Percentiles rank a stretch among this genome's conserved stretches.
These are phyloP conservation scores for Cephalopachus bancanus DNA, from an alignment of 2,797 vertebrate species.

Conservation along the genomic window DNA sequence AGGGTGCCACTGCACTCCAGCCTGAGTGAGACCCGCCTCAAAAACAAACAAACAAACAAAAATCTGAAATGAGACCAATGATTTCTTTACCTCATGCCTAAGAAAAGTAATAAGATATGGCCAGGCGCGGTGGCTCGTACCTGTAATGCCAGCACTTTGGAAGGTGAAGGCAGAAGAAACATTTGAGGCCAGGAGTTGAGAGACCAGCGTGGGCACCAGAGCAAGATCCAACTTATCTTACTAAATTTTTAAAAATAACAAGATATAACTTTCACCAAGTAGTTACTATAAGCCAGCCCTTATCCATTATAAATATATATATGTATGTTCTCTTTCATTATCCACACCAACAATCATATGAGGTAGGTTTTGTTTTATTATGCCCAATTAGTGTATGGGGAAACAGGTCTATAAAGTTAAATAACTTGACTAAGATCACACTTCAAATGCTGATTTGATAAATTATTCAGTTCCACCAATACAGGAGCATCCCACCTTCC, in stretches of 20 bases:
- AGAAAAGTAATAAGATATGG: not conserved
- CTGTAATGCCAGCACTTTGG: too few species aligned
- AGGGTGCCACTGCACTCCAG: not conserved
- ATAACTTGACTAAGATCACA: constrained; percentile 10
- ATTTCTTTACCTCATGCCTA: not conserved
- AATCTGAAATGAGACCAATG: constrained; percentile 29
- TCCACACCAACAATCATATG: not conserved
- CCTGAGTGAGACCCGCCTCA: not conserved
- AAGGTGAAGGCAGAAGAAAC: too few species aligned
- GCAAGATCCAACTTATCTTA: too few species aligned
- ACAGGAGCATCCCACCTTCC: not conserved
- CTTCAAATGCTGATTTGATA: not conserved
- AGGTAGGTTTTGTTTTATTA: not conserved
- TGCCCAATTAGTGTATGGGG: not conserved
- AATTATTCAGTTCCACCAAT: not conserved
- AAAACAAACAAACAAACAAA: too few species aligned
- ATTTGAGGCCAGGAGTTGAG: too few species aligned
- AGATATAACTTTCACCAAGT: not conserved
- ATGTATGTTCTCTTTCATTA: not conserved
- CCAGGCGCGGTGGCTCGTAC: too few species aligned
- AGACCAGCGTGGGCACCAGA: too few species aligned
- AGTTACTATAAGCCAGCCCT: not conserved
- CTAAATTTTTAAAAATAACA: not conserved
- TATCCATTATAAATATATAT: not conserved
- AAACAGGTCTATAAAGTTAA: not conserved